phyloP scores from a whole-genome alignment of 2,113 vertebrate species.

The Erythrocebus patas region DNA sequence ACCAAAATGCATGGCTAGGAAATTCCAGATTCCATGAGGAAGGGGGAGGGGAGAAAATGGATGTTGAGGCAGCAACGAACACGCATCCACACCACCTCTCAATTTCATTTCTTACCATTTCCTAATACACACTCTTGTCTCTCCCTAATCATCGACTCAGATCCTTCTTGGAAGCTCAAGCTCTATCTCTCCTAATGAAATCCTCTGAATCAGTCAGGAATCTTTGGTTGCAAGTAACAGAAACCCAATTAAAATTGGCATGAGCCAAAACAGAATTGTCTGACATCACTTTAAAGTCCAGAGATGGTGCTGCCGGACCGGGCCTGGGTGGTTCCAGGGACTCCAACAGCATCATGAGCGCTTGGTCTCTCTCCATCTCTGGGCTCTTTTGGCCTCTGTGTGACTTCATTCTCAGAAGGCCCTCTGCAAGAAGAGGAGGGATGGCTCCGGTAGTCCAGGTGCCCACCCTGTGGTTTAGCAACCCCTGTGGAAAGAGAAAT shows the following conservation, averaged over 20 bases:
- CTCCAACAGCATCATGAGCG: neutral
- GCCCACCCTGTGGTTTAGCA: neutral
- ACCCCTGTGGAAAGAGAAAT: neutral
- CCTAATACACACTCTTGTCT: neutral
- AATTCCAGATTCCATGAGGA: neutral
- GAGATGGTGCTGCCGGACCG: neutral
- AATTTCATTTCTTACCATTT: neutral
- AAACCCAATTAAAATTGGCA: conserved; percentile 50
- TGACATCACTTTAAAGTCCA: neutral
- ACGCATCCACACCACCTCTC: no score
- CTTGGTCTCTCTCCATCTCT: neutral
- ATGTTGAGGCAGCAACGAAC: neutral
- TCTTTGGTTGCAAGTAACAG: conserved; percentile 31
- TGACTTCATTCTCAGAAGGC: neutral
- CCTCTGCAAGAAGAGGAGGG: no score
- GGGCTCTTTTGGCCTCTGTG: neutral
- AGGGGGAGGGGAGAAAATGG: neutral
- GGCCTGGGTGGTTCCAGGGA: neutral
- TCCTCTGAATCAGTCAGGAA: neutral
- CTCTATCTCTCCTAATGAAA: neutral
- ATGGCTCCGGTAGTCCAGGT: neutral
- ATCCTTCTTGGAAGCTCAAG: neutral
- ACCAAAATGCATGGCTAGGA: neutral
- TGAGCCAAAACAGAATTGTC: conserved; percentile 18
- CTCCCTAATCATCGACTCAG: neutral